These are phyloP conservation scores for Abramis brama DNA, from an alignment of 2,113 vertebrate species.

Conservation along the genomic window DNA sequence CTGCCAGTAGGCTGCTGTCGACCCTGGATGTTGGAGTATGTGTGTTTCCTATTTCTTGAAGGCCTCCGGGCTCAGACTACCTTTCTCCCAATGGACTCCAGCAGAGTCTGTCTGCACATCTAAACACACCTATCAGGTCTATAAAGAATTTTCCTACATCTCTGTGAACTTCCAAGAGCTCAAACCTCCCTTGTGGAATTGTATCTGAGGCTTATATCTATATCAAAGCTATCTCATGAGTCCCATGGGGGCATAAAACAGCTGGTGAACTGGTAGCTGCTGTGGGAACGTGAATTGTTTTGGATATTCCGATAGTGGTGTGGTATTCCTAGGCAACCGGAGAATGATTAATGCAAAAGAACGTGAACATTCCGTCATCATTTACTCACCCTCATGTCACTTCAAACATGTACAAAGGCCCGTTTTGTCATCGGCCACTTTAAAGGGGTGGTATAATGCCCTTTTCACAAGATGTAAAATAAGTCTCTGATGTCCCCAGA, in stretches of 20 bases:
- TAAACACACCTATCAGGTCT: slow-evolving; percentile 22
- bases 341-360: background rate
- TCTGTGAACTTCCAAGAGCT: slow-evolving; percentile 19
- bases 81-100: slow-evolving; percentile 25
- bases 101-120: slow-evolving; percentile 15
- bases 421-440: too few relatives aligned
- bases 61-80: slow-evolving; percentile 4
- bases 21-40: background rate
- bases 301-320: background rate
- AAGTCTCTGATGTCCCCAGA: too few relatives aligned
- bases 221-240: slow-evolving; percentile 12
- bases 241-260: background rate
- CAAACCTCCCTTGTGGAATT: background rate
- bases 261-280: slow-evolving; percentile 1
- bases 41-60: slow-evolving; percentile 38
- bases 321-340: background rate
- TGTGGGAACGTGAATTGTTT: background rate
- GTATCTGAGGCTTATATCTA: background rate
- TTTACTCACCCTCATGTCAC: too few relatives aligned
- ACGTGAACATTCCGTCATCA: too few relatives aligned
- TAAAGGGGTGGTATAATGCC: too few relatives aligned
- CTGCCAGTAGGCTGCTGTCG: background rate
- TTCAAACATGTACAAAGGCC: too few relatives aligned
- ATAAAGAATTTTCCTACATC: slow-evolving; percentile 10
- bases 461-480: too few relatives aligned